Conservation (phyloP, 1,140 invertebrate genomes). For the Gonatopus flavifemur region DNA sequence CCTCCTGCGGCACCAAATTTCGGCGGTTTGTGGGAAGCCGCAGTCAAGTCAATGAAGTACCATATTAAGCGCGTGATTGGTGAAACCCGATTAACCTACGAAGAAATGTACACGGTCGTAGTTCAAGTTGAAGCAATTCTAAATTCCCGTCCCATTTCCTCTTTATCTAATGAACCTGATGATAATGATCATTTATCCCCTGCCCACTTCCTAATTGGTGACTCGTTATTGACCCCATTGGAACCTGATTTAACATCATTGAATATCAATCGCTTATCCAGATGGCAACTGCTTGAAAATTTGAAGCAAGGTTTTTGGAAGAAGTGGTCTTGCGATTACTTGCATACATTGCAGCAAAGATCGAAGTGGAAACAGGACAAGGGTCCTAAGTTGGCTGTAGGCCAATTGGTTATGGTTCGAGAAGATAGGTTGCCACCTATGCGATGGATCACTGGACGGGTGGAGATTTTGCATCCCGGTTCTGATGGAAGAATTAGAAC, state of each 20-base stretch:
- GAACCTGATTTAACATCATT: too few relatives aligned
- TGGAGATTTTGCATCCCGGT: neutral
- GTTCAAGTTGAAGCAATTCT: neutral
- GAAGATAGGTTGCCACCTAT: conserved; percentile 21
- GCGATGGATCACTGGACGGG: neutral
- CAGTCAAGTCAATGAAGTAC: neutral
- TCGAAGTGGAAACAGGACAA: conserved; percentile 19
- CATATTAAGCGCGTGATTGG: neutral
- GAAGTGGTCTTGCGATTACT: conserved; percentile 11
- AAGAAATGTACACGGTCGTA: neutral
- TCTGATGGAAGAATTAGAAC: neutral
- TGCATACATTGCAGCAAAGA: conserved; percentile 19
- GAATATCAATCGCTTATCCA: too few relatives aligned
- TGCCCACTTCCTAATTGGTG: conserved; percentile 9
- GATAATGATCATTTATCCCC: conserved; percentile 4
- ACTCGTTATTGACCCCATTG: conserved; percentile 1
- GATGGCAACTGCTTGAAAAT: too few relatives aligned
- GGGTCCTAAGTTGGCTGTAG: conserved; percentile 7
- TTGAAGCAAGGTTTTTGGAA: conserved; percentile 6
- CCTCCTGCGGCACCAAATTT: neutral
- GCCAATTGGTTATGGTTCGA: conserved; percentile 18
- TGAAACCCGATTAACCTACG: neutral
- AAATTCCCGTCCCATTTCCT: neutral
- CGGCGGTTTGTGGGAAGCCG: neutral
- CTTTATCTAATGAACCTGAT: neutral